Conservation (phyloP, 2,113 vertebrate genomes). For the Hemicordylus capensis region DNA sequence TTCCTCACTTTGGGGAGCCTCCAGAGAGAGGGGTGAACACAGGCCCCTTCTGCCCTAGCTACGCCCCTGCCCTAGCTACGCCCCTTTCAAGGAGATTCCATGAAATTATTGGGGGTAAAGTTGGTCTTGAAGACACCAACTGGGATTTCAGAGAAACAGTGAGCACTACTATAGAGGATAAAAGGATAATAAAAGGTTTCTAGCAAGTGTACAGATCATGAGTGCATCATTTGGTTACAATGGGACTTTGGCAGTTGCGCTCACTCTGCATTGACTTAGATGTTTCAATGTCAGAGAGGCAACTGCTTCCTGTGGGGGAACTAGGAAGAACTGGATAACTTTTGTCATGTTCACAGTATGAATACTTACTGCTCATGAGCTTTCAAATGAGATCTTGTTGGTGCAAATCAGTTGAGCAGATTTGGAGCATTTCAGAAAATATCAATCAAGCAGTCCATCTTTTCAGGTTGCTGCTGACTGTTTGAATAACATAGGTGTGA, state of each 20-base stretch:
- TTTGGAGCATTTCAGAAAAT: not conserved
- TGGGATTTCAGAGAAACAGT: not conserved
- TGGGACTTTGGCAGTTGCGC: not conserved
- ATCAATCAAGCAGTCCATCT: not conserved
- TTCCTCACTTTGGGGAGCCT: too few relatives aligned
- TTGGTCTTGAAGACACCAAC: not conserved
- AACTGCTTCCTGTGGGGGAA: not conserved
- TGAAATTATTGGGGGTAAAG: not conserved
- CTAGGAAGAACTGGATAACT: not conserved
- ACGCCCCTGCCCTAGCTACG: too few relatives aligned
- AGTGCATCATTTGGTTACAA: not conserved
- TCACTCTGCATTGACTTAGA: not conserved
- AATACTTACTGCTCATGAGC: not conserved
- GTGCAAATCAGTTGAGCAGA: not conserved
- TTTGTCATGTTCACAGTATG: too few relatives aligned
- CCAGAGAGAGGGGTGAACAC: too few relatives aligned
- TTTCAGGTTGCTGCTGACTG: slow-evolving; percentile 3
- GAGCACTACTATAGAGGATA: not conserved
- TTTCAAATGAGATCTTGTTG: not conserved
- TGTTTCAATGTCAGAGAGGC: not conserved
- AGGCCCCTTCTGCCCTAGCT: too few relatives aligned
- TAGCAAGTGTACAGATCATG: not conserved
- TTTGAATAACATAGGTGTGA: not conserved
- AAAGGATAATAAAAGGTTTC: not conserved
- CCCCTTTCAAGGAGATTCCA: too few relatives aligned